phyloP scores from a whole-genome alignment of 2,113 vertebrate species.

The Procavia capensis region DNA sequence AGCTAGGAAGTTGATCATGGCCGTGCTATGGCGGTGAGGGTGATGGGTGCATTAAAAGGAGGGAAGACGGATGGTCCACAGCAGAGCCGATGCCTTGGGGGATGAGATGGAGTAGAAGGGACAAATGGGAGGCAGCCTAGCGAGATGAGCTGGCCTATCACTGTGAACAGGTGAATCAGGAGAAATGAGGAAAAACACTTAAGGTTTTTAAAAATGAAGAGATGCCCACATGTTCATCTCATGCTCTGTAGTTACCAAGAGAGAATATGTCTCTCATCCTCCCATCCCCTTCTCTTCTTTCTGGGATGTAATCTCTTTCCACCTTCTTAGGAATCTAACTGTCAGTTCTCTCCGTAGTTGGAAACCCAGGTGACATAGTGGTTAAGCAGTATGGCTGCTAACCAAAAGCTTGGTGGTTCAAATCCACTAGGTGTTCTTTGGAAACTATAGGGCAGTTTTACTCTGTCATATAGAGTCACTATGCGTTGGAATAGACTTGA shows the following conservation, averaged over 20 bases:
- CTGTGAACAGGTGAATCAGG: not conserved
- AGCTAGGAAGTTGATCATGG: not conserved
- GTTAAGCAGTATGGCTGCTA: too few relatives aligned
- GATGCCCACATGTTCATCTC: not conserved
- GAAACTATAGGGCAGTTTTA: too few relatives aligned
- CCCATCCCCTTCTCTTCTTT: not conserved
- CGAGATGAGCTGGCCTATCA: not conserved
- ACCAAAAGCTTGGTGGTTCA: too few relatives aligned
- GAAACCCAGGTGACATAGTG: too few relatives aligned
- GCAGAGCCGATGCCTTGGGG: not conserved
- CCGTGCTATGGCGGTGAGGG: not conserved
- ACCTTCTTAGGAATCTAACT: not conserved
- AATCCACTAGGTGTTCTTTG: too few relatives aligned
- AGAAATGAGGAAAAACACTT: not conserved
- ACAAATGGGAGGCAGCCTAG: not conserved
- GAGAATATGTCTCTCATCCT: not conserved
- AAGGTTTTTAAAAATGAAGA: not conserved
- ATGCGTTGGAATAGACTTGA: too few relatives aligned
- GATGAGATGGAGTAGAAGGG: not conserved
- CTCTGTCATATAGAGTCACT: too few relatives aligned
- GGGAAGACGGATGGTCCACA: not conserved
- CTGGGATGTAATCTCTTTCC: not conserved
- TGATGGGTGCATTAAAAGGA: not conserved
- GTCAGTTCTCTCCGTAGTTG: not conserved
- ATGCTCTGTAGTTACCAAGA: not conserved